A percentile compares a stretch with the other conserved stretches of the same genome.
phyloP scores from a whole-genome alignment of 2,113 vertebrate genomes.

The Eidolon helvum region DNA sequence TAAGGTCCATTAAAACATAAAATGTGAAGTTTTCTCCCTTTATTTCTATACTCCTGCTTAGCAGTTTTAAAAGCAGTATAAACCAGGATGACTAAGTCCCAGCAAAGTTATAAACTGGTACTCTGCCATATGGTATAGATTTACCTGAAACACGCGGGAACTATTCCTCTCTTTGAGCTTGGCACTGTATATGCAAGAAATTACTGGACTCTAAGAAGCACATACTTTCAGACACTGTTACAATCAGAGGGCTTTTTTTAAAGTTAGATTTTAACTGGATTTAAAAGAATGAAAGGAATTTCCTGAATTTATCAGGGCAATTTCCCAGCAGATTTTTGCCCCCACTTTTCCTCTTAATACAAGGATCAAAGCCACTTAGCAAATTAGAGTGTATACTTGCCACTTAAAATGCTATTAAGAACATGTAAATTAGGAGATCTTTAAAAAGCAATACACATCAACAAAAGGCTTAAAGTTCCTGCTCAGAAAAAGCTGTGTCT shows the following conservation, averaged over 20 bases:
- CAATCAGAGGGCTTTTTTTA: conserved; percentile 29
- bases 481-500: conserved; percentile 5
- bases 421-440: conserved; percentile 52
- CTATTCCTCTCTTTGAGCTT: neutral
- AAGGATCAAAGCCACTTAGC: conserved; percentile 49
- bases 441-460: conserved; percentile 42
- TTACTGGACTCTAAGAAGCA: neutral
- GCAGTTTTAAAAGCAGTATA: neutral
- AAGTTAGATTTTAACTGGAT: conserved; percentile 54
- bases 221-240: conserved; percentile 29
- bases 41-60: neutral
- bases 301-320: conserved; percentile 68
- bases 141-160: conserved; percentile 41
- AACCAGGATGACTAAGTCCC: neutral
- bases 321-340: conserved; percentile 58
- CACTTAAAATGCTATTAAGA: conserved; percentile 57
- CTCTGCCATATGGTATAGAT: neutral
- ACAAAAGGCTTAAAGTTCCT: conserved; percentile 1
- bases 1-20: neutral
- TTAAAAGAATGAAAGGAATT: conserved; percentile 74
- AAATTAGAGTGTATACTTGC: conserved; percentile 48
- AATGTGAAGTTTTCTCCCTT: neutral
- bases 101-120: neutral
- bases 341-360: conserved; percentile 11
- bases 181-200: neutral